phyloP scores from a whole-genome alignment of 2,888 invertebrate genomes.

The Blomia tropicalis region DNA sequence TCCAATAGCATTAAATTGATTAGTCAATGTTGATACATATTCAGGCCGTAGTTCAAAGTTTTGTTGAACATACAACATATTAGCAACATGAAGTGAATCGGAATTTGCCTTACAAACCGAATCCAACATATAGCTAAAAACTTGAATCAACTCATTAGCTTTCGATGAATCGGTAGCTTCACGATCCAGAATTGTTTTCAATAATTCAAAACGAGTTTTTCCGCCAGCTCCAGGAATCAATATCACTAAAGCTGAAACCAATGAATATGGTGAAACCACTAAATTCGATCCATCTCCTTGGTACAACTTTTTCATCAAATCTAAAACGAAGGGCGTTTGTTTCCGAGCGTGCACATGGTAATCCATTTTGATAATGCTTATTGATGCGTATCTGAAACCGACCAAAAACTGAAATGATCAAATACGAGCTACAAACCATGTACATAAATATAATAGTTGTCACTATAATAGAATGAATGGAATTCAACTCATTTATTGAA shows the following conservation, averaged over 20 bases:
- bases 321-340: not conserved
- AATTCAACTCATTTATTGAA: no score
- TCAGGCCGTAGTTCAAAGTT: not conserved
- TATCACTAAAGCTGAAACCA: not conserved
- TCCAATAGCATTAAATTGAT: not conserved
- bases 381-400: not conserved
- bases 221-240: not conserved
- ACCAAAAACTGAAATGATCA: no score
- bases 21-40: not conserved
- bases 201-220: not conserved
- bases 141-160: not conserved
- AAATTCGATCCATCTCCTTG: not conserved
- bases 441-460: no score
- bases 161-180: not conserved
- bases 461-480: no score
- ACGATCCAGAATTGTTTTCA: not conserved
- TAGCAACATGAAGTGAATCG: not conserved
- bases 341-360: no score
- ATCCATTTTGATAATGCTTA: not conserved
- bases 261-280: not conserved
- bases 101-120: not conserved
- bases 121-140: not conserved
- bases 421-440: no score
- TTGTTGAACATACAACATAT: not conserved
- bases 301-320: not conserved